phyloP scores from a whole-genome alignment of 2,888 invertebrate genomes.

The Pharmacophagus antenor region DNA sequence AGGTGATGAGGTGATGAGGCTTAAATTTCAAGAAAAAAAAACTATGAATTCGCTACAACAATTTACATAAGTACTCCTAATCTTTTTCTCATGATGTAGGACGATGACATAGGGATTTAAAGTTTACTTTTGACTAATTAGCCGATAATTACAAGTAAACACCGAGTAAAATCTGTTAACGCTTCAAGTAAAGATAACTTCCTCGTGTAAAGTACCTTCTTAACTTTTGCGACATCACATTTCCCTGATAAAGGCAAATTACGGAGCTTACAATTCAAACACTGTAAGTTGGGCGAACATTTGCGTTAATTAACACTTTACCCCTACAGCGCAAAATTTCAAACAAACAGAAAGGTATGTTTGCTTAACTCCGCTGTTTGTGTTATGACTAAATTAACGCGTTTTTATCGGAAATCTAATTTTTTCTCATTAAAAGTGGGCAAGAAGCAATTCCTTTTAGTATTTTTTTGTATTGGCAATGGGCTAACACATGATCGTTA shows the following conservation, averaged over 20 bases:
- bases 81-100: too few relatives aligned
- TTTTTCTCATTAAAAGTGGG: background rate
- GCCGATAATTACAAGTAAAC: background rate
- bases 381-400: conserved; percentile 1
- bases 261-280: conserved; percentile 22
- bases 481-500: too few relatives aligned
- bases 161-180: background rate
- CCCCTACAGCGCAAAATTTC: conserved; percentile 24
- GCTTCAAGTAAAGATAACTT: background rate
- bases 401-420: background rate
- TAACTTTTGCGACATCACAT: conserved; percentile 11
- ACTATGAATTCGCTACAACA: too few relatives aligned
- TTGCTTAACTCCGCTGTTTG: conserved; percentile 10
- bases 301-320: conserved; percentile 26
- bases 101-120: too few relatives aligned
- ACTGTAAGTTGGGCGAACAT: conserved; percentile 22
- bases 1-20: too few relatives aligned
- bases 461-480: too few relatives aligned
- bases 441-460: background rate
- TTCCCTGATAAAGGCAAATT: conserved; percentile 20
- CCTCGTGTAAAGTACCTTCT: conserved; percentile 1
- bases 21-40: too few relatives aligned
- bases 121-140: background rate
- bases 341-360: conserved; percentile 22
- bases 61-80: too few relatives aligned